Evolutionary conservation across 1,140 invertebrate genomes (phyloP).

Genomic region (Panagrolaimus sp.): DNA sequence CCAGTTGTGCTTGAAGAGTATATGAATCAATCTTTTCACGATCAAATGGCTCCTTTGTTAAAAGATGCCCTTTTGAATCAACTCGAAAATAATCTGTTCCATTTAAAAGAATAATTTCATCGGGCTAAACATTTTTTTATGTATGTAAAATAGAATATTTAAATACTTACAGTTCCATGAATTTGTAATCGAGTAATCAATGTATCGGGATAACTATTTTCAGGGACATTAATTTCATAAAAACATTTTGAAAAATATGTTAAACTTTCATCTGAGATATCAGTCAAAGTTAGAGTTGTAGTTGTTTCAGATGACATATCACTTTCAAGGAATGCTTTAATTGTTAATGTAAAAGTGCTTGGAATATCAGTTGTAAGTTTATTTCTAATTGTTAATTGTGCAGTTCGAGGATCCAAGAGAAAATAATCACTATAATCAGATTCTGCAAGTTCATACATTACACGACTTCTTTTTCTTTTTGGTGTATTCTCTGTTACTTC

Average conservation of each 20-base stretch:
- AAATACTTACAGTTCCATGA: background rate
- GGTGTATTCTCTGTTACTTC: background rate
- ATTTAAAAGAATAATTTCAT: slow-evolving; percentile 42
- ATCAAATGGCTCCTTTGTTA: slow-evolving; percentile 35
- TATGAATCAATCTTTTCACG: slow-evolving; percentile 24
- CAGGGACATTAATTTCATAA: slow-evolving; percentile 36
- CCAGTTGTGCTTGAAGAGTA: background rate
- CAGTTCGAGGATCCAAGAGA: slow-evolving; percentile 26
- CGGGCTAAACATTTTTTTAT: slow-evolving; percentile 18
- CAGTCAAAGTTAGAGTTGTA: slow-evolving; percentile 31
- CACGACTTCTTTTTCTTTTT: background rate
- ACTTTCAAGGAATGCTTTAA: slow-evolving; percentile 24
- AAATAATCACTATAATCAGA: slow-evolving; percentile 11
- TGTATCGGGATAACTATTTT: slow-evolving; percentile 37
- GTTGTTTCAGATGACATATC: slow-evolving; percentile 10
- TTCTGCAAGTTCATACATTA: slow-evolving; percentile 7
- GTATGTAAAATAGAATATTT: slow-evolving; percentile 19
- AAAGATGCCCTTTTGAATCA: slow-evolving; percentile 28
- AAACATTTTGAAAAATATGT: slow-evolving; percentile 46
- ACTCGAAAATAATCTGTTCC: slow-evolving; percentile 43
- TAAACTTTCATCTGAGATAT: slow-evolving; percentile 34
- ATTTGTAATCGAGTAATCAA: background rate
- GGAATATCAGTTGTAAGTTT: slow-evolving; percentile 6
- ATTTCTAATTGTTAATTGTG: slow-evolving; percentile 34
- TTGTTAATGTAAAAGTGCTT: slow-evolving; percentile 16